A percentile compares a stretch with the other conserved stretches of the same genome.
Conservation (phyloP, 2,888 invertebrate species). For the Oithona nana region DNA sequence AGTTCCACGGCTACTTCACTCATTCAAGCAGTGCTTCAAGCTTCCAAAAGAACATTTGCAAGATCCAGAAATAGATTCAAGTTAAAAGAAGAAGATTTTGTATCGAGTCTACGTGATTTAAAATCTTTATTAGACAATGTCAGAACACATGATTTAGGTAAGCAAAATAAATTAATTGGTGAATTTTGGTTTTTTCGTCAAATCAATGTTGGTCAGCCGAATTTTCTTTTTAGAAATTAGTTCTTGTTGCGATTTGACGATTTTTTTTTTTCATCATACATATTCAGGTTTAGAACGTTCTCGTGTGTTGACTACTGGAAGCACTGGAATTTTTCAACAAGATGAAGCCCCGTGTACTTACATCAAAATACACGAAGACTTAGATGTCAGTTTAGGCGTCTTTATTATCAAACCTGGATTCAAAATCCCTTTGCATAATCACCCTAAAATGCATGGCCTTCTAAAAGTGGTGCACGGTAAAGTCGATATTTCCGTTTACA, state of each 20-base stretch:
- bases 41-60: background rate
- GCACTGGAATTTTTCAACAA: no score
- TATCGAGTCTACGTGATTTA: background rate
- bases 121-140: background rate
- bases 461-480: background rate
- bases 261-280: no score
- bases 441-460: slow-evolving; percentile 8
- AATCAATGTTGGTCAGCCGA: no score
- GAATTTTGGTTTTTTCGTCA: no score
- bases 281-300: no score
- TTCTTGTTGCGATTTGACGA: no score
- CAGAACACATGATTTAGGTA: background rate
- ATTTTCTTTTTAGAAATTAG: no score
- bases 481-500: background rate
- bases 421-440: slow-evolving; percentile 10
- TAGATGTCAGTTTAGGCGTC: background rate
- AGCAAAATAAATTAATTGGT: no score
- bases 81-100: background rate
- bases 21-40: background rate
- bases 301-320: no score
- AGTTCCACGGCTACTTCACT: background rate
- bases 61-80: background rate
- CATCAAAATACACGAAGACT: slow-evolving; percentile 4
- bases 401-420: background rate
- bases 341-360: background rate